Percentiles rank a stretch among this genome's conserved stretches.
phyloP scores from a whole-genome alignment of 1,140 invertebrate genomes.

The Arctopsyche grandis region DNA sequence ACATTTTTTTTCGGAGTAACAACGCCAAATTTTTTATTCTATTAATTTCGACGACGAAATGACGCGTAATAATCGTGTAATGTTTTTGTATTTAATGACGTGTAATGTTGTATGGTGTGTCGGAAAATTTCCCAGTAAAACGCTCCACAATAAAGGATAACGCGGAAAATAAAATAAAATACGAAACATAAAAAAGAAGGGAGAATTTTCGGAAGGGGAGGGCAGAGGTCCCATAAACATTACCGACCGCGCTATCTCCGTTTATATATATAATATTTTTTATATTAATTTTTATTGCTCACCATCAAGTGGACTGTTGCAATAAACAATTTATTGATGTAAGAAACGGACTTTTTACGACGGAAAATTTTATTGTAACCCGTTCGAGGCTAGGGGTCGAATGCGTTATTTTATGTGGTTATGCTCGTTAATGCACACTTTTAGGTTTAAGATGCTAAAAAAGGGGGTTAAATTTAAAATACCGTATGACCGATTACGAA shows the following conservation, averaged over 20 bases:
- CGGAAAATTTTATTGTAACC: not conserved
- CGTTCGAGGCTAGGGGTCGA: no score
- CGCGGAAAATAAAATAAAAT: not conserved
- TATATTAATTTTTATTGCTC: not conserved
- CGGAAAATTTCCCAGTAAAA: constrained; percentile 9
- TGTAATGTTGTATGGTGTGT: constrained; percentile 21
- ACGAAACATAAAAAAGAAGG: not conserved
- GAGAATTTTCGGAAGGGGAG: not conserved
- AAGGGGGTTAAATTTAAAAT: no score
- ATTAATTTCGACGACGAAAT: constrained; percentile 28
- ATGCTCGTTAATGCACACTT: no score
- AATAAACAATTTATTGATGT: not conserved
- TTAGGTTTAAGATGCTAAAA: no score
- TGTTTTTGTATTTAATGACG: constrained; percentile 33
- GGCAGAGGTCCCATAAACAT: no score
- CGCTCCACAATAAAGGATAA: constrained; percentile 3
- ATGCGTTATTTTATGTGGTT: no score
- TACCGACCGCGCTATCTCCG: no score
- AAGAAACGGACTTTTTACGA: not conserved
- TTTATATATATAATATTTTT: not conserved
- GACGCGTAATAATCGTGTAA: constrained; percentile 25
- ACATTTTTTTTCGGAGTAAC: not conserved
- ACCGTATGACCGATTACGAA: no score
- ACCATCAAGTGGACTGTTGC: not conserved
- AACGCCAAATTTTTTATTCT: not conserved